Percentiles rank a stretch among this genome's conserved stretches.
These are phyloP conservation scores for Eupithecia dodoneata DNA, from an alignment of 2,888 invertebrate genomes.

Conservation along the genomic window DNA sequence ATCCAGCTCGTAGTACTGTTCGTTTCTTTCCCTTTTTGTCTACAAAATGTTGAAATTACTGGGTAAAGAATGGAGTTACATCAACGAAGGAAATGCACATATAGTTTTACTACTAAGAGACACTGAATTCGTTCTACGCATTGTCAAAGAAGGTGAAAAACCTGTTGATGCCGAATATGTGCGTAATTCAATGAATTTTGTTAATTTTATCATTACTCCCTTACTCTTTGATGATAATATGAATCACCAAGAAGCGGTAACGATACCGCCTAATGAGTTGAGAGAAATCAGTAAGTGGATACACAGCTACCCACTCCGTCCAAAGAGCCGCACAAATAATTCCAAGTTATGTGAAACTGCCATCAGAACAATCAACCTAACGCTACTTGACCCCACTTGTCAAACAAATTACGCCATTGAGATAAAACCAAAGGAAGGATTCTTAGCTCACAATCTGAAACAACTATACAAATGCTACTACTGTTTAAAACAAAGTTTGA, in stretches of 20 bases:
- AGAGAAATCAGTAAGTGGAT: constrained; percentile 51
- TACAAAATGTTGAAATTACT: constrained; percentile 58
- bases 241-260: constrained; percentile 63
- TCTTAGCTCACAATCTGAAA: constrained; percentile 66
- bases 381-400: constrained; percentile 54
- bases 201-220: constrained; percentile 70
- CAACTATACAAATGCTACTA: constrained; percentile 79
- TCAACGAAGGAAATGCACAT: constrained; percentile 85
- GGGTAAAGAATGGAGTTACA: constrained; percentile 75
- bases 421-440: constrained; percentile 88
- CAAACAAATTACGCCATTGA: constrained; percentile 82
- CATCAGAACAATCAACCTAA: constrained; percentile 76
- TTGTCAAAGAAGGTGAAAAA: constrained; percentile 68
- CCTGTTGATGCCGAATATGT: constrained; percentile 43
- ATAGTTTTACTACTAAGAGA: constrained; percentile 80
- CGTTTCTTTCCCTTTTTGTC: background rate
- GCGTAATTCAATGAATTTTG: constrained; percentile 60
- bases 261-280: constrained; percentile 64
- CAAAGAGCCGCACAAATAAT: constrained; percentile 71
- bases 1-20: constrained; percentile 24
- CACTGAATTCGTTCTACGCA: constrained; percentile 72
- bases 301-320: constrained; percentile 53
- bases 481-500: constrained; percentile 83
- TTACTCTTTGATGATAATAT: constrained; percentile 53
- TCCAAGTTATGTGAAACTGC: constrained; percentile 70